These are phyloP conservation scores for Nephila pilipes DNA, from an alignment of 1,140 invertebrate genomes.

Conservation along the genomic window DNA sequence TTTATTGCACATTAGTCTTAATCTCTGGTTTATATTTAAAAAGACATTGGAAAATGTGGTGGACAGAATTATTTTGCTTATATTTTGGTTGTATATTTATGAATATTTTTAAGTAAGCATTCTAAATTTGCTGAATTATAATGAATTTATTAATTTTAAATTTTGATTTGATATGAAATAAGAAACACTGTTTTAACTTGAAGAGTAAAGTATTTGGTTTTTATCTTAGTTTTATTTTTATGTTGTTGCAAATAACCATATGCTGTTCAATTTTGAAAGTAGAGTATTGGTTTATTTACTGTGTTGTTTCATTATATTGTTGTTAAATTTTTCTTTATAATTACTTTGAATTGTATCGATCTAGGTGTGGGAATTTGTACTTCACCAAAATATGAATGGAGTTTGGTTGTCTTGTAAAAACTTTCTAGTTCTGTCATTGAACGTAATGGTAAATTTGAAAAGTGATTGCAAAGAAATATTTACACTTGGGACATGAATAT, in stretches of 20 bases:
- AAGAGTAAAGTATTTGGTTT: not conserved
- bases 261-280: not conserved
- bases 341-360: not conserved
- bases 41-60: not conserved
- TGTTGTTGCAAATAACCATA: not conserved
- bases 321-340: not conserved
- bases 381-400: not conserved
- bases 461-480: not conserved
- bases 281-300: not conserved
- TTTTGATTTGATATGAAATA: not conserved
- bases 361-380: not conserved
- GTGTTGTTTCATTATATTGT: not conserved
- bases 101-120: not conserved
- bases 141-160: not conserved
- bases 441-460: not conserved
- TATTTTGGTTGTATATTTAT: not conserved
- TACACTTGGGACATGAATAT: constrained; percentile 36
- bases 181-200: not conserved
- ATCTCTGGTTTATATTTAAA: not conserved
- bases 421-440: not conserved
- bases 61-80: not conserved
- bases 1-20: not conserved
- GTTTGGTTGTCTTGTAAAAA: not conserved
- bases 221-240: constrained; percentile 3
- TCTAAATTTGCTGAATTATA: not conserved